Base-by-base conservation (phyloP, 1,140 invertebrate species). In the Camponotus vicinus region DNA sequence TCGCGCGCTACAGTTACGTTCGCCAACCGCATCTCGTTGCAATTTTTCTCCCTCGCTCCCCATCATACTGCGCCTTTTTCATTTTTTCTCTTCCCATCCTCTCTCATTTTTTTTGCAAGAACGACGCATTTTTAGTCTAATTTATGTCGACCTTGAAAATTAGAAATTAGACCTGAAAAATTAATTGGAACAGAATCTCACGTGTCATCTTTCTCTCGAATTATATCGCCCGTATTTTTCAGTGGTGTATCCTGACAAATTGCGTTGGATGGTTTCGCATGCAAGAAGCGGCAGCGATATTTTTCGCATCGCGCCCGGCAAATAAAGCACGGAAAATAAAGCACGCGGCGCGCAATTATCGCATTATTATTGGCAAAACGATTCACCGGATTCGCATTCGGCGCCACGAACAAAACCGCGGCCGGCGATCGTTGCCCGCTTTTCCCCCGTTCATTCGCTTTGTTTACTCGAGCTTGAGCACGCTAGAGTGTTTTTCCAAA, bases 1-100 rank as follows among this genome's bases (percentile, higher is more conserved):
- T 86, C 66, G 18, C 34, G 73, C 63, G 76, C 78, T 89, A 88
- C 80, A 80, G 90, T 91, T 86, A 86, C 86, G 55, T 59, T 63
- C 45, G 18, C 18, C 84, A 15, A 27, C 55, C 59, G 63, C 75
- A 57, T 66, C 59, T 73, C 66, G 70, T 88, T 69, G 63, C 21
- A 77, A 42, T 85, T 88, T 82, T 70, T 88, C 73, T 52, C 82
- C 67, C 70, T 80, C 55, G 18, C 21, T 52, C 55, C 13, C 69
- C 32, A 32, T 55, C 59, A 18, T 32, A 18, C 27, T 27, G 27
- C 21, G 40, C 42, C 32, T 66, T 52, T 27, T 1, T 71, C 3
- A 11, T 69, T 52, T 71, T 69, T 18, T 37, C 3, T 57, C 8
- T 11, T 4, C 15, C n/a, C 63, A 2, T 34, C 32, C 34, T 52